Conservation (phyloP, 2,797 vertebrate genomes). For the Cygnus olor region DNA sequence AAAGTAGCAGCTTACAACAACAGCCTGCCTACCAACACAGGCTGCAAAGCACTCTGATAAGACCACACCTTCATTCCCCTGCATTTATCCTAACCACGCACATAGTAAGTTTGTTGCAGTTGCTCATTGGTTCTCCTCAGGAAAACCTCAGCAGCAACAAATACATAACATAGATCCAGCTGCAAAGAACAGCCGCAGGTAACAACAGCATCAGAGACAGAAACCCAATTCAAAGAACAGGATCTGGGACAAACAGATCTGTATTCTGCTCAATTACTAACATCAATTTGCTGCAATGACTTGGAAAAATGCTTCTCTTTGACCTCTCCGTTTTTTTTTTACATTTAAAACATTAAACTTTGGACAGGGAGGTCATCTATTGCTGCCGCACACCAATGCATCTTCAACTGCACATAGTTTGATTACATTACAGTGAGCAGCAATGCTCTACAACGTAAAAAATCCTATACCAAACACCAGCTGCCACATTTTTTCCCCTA, state of each 20-base stretch:
- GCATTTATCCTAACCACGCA: not conserved
- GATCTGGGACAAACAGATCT: not conserved
- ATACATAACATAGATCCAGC: not conserved
- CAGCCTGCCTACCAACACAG: not conserved
- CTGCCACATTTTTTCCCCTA: not conserved
- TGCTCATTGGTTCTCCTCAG: not conserved
- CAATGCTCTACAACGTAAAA: not conserved
- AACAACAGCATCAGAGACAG: not conserved
- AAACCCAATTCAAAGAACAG: not conserved
- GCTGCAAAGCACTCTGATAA: not conserved
- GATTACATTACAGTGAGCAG: not conserved
- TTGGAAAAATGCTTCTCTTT: not conserved
- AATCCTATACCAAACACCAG: not conserved
- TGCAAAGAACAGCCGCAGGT: not conserved
- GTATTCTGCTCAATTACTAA: not conserved
- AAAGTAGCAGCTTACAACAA: not conserved
- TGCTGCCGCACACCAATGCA: not conserved
- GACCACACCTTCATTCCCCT: not conserved
- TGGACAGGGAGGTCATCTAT: not conserved
- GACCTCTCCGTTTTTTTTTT: not conserved
- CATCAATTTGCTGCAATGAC: not conserved
- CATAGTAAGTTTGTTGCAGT: not conserved
- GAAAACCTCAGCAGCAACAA: not conserved
- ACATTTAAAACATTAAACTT: not conserved
- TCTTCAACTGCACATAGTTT: not conserved